A percentile compares a stretch with the other conserved stretches of the same genome.
These are phyloP conservation scores for Sphenodon punctatus DNA, from an alignment of 2,797 vertebrate genomes.

Conservation along the genomic window DNA sequence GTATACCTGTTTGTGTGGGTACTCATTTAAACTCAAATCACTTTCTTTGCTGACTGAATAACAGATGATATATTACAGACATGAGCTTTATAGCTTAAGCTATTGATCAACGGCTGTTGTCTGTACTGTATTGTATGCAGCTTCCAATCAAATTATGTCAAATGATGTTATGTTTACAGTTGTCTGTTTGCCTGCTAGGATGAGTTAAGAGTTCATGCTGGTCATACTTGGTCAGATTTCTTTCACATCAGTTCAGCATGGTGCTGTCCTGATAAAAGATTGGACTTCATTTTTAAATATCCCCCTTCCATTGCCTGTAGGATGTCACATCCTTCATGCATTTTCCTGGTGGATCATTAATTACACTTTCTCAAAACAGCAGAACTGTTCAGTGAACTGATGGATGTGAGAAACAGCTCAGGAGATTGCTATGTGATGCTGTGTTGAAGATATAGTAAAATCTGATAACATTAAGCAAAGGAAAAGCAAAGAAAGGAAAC, in stretches of 20 bases:
- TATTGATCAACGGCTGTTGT: neutral
- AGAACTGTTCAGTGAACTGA: neutral
- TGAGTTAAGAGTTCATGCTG: neutral
- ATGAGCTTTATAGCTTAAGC: no score
- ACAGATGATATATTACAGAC: no score
- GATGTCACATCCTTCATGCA: neutral
- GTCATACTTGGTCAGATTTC: neutral
- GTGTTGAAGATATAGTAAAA: neutral
- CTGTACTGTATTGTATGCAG: neutral
- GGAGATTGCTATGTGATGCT: neutral
- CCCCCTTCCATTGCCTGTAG: neutral
- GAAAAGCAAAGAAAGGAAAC: neutral
- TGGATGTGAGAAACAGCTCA: neutral
- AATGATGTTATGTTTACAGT: rapidly evolving
- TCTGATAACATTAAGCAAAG: neutral
- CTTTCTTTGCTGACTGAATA: no score
- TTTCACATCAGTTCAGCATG: rapidly evolving
- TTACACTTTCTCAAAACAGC: neutral
- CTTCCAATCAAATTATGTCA: neutral
- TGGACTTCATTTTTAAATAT: neutral
- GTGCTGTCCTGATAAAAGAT: rapidly evolving
- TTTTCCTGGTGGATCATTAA: neutral
- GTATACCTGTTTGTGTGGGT: no score
- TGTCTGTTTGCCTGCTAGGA: neutral
- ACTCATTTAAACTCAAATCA: no score